Evolutionary conservation across 2,888 invertebrate species (phyloP), one percentile per base, ranked within the genome.

Genomic region (Phengaris arion): DNA sequence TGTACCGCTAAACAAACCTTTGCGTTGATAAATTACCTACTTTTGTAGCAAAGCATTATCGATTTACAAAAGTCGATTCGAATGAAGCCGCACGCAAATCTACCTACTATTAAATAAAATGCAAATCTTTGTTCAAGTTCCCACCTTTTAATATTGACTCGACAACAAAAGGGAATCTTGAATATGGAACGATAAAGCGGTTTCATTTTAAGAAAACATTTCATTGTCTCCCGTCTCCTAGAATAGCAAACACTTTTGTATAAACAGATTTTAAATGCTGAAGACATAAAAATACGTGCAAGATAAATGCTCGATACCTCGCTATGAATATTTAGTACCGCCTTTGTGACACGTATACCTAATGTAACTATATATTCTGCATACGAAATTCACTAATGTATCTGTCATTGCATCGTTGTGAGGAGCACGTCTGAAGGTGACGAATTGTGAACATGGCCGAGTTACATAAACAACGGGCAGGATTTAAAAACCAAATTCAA

Each of bases 261-360:
- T 78, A 68, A 74, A 75, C 77, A 75, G 77, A 76, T 78, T 76
- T 76, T 75, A 76, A 76, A 76, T 68, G 76, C 77, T 78, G 77
- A 78, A 79, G 77, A 79, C 77, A 79, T 77, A 77, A 74, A 13
- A 72, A 54, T 35, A 78, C 72, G 78, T 75, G 78, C 79, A 77
- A 80, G 78, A 79, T 80, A 81, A 81, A 81, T 81, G 79, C 78
- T 78, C 79, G 78, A 81, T 80, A 82, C 83, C 84, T 80, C 80
- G 81, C 78, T 77, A 84, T 85, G 86, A 88, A 88, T 87, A 89
- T 87, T 85, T 85, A 85, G 83, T 83, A 83, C 79, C 83, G 85
- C 84, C 84, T 85, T 88, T 88, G 89, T 90, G 90, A 89, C 88
- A 87, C 87, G 87, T 87, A 48, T 1, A 48, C 2, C 35, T 35